Percentiles rank a stretch among this genome's conserved stretches.
Conservation (phyloP, 2,888 invertebrate species). For the Pammene fasciana region DNA sequence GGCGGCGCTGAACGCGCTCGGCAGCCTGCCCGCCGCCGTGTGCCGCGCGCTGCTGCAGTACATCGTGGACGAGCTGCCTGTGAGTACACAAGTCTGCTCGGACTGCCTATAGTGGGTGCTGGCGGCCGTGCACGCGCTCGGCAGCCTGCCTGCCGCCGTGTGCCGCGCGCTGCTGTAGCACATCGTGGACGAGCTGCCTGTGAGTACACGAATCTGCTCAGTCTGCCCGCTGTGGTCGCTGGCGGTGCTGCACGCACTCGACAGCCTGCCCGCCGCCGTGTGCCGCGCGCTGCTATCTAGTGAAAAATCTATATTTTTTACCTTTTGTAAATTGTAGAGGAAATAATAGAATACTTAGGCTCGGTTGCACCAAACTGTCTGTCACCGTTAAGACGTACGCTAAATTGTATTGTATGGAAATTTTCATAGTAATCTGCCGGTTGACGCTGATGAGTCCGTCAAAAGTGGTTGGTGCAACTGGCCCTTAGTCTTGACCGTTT, state of each 20-base stretch:
- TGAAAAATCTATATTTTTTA: too few species aligned
- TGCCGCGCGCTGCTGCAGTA: slow-evolving; percentile 58
- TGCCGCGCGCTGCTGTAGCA: slow-evolving; percentile 54
- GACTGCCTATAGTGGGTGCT: slow-evolving; percentile 39
- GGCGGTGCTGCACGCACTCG: slow-evolving; percentile 70
- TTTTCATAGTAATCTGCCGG: too few species aligned
- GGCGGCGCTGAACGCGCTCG: slow-evolving; percentile 70
- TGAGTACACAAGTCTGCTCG: slow-evolving; percentile 61
- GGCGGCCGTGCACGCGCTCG: slow-evolving; percentile 54
- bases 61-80: slow-evolving; percentile 20
- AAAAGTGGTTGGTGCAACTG: too few species aligned
- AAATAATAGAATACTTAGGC: neutral
- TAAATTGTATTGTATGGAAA: too few species aligned
- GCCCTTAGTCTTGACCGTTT: neutral
- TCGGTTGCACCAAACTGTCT: too few species aligned
- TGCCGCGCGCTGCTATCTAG: slow-evolving; percentile 62
- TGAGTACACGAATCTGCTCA: slow-evolving; percentile 56
- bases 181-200: slow-evolving; percentile 10
- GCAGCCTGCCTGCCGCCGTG: slow-evolving; percentile 69
- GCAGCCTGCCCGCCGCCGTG: slow-evolving; percentile 65
- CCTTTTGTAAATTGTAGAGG: neutral
- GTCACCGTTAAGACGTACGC: too few species aligned
- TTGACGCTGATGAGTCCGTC: too few species aligned
- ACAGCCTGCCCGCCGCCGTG: slow-evolving; percentile 65
- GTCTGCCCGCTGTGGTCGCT: slow-evolving; percentile 41